These are phyloP conservation scores for Microchirus variegatus DNA, from an alignment of 2,797 vertebrate species.

Conservation along the genomic window DNA sequence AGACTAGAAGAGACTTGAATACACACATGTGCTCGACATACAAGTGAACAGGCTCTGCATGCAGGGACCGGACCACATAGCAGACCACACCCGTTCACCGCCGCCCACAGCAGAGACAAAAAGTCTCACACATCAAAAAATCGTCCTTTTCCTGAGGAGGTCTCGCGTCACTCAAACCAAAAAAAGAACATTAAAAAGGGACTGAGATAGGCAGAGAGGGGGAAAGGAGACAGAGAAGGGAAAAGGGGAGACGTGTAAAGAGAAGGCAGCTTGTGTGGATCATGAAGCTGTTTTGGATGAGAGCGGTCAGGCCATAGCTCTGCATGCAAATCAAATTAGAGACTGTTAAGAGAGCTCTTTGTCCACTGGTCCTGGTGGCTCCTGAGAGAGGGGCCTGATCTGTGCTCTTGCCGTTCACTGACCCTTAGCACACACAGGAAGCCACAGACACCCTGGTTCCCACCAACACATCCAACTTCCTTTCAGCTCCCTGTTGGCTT, in stretches of 20 bases:
- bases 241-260: background rate
- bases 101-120: background rate
- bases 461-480: constrained; percentile 48
- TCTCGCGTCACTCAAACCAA: too few species aligned
- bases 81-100: constrained; percentile 14
- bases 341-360: constrained; percentile 76
- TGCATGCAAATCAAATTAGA: constrained; percentile 79
- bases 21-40: background rate
- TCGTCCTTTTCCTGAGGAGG: too few species aligned
- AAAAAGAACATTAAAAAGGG: background rate
- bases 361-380: constrained; percentile 64
- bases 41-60: constrained; percentile 6
- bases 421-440: constrained; percentile 67
- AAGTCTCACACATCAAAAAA: too few species aligned
- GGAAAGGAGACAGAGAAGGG: background rate
- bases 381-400: constrained; percentile 64
- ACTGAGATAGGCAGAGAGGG: constrained; percentile 8
- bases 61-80: constrained; percentile 33
- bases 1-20: background rate
- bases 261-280: constrained; percentile 48
- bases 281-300: constrained; percentile 48
- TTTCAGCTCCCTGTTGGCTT: constrained; percentile 44
- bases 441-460: constrained; percentile 64
- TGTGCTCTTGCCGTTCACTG: constrained; percentile 39
- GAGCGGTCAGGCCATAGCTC: constrained; percentile 47